Evolutionary conservation across 2,888 invertebrate genomes (phyloP).

Genomic region (Limenitis arthemis): DNA sequence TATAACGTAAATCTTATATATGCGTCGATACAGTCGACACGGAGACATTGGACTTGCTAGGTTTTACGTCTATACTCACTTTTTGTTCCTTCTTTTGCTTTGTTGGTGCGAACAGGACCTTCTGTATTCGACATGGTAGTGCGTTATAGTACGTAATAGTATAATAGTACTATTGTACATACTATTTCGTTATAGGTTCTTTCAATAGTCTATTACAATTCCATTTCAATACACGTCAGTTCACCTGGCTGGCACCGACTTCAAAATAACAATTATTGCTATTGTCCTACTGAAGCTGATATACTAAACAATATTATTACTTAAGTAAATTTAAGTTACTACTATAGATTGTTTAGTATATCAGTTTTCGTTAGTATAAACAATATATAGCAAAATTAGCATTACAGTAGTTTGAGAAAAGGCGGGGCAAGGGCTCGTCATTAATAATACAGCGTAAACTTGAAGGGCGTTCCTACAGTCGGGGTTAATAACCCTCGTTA

Average conservation of each 20-base stretch:
- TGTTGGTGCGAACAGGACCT: conserved; percentile 50
- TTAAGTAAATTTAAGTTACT: too few species aligned
- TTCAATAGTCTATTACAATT: too few species aligned
- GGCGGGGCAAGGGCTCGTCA: conserved; percentile 60
- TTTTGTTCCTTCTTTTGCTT: conserved; percentile 39
- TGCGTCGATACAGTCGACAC: conserved; percentile 63
- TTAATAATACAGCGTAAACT: conserved; percentile 67
- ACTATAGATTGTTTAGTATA: too few species aligned
- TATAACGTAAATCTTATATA: conserved; percentile 32
- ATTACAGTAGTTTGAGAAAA: conserved; percentile 52
- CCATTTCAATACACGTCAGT: too few species aligned
- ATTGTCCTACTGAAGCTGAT: too few species aligned
- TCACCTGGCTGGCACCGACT: too few species aligned
- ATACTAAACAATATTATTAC: too few species aligned
- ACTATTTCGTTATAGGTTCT: too few species aligned
- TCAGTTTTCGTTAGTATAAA: conserved; percentile 35
- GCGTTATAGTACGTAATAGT: too few species aligned
- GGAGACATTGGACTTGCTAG: conserved; percentile 53
- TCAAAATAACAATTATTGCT: too few species aligned
- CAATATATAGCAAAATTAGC: conserved; percentile 65
- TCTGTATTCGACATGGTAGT: conserved; percentile 56
- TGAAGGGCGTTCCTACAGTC: conserved; percentile 53
- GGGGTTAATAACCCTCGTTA: conserved; percentile 61
- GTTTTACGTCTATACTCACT: conserved; percentile 47
- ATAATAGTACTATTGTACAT: too few species aligned